Base-by-base conservation (phyloP, 2,113 vertebrate species). In the rabbit (Oryctolagus cuniculus) region DNA sequence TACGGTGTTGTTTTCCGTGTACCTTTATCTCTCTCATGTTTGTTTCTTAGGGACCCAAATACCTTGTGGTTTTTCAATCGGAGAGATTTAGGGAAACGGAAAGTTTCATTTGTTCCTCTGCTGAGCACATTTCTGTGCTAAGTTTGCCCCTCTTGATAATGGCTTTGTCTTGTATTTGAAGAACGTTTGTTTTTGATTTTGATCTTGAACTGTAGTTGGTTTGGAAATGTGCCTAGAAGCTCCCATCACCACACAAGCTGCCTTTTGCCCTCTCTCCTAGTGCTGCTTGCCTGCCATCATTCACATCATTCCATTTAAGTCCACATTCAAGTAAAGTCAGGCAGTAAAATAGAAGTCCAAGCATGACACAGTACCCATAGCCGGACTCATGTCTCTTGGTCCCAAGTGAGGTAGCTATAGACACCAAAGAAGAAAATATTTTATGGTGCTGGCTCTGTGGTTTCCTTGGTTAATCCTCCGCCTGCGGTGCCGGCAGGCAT, bases 101-200 rank as follows among this genome's bases (percentile, higher is more conserved):
- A 73, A 72, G 79, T 83, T 90, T 31, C 69, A 34, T 82, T 85
- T 29, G 19, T 29, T 36, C 13, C 58, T 58, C 51, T 63, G 64
- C 82, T 82, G 67, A 88, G 51, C 31, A 74, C n/a, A 66, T 58
- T 92, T 90, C 78, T 92, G 34, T 87, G 29, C 66, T 87, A 53
- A 93, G 31, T 27, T 88, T 93, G 31, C 58, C 92, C 15, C n/a
- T 93, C 58, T 82, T 92, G 67, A 92, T 79, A 79, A 79, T 79
- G n/a, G 49, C 15, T 83, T 87, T 95, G 84, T 91, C 77, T 85
- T 21, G 17, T 72, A 63, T 77, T 83, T 89, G 63, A 34, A 85
- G 53, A 85, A 88, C 72, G 9, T 69, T 13, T 95, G 25, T 27
- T 61, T 90, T 93, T 89, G 63, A 73, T 67, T 95, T 92, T 69